These are phyloP conservation scores for Mormyrus iriodes DNA, from an alignment of 2,113 vertebrate species.

Conservation along the genomic window DNA sequence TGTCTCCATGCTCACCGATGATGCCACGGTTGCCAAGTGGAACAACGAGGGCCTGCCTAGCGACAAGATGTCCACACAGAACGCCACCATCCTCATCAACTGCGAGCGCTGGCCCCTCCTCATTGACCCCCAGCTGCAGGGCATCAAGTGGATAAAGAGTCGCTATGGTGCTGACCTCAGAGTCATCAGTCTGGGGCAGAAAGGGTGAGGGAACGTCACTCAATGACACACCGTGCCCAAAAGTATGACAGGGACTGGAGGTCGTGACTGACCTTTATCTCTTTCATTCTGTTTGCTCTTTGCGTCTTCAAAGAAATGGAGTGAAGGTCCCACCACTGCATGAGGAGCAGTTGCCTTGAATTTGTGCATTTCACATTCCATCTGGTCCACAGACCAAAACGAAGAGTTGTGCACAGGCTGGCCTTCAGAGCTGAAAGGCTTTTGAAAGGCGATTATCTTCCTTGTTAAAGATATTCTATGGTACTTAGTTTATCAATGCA, in stretches of 20 bases:
- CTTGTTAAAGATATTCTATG: neutral
- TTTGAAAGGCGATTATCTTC: neutral
- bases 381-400: neutral
- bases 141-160: conserved; percentile 70
- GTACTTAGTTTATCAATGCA: neutral
- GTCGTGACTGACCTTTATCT: conserved; percentile 6
- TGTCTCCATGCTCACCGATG: conserved; percentile 57
- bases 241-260: neutral
- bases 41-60: conserved; percentile 67
- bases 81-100: conserved; percentile 58
- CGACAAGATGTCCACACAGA: conserved; percentile 63
- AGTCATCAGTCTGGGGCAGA: conserved; percentile 62
- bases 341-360: neutral
- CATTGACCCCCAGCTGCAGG: conserved; percentile 63
- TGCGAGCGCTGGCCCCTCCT: conserved; percentile 65
- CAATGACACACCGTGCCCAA: neutral
- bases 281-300: neutral
- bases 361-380: neutral
- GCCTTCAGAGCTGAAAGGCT: conserved; percentile 4
- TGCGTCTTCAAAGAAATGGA: neutral
- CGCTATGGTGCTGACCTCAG: conserved; percentile 56
- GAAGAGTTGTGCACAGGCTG: neutral
- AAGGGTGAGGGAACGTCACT: conserved; percentile 50
- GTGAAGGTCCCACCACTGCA: no score
- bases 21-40: conserved; percentile 62